Evolutionary conservation across 2,113 vertebrate species (phyloP).

Genomic region (Hemichromis elongatus): DNA sequence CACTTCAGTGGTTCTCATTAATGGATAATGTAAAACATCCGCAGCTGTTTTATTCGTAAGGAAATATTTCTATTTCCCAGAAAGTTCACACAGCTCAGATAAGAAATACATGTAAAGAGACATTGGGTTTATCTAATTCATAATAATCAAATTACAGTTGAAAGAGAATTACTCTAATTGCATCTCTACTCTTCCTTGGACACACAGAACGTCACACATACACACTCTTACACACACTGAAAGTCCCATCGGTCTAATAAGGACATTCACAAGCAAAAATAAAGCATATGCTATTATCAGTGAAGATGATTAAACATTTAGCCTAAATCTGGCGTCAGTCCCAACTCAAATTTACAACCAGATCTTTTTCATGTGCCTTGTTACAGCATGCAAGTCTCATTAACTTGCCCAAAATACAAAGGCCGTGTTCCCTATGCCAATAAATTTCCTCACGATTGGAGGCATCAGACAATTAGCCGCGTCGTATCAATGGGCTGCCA

Average conservation of each 20-base stretch:
- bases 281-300: constrained; percentile 58
- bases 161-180: constrained; percentile 38
- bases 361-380: constrained; percentile 38
- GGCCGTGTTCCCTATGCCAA: constrained; percentile 32
- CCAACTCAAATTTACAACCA: constrained; percentile 41
- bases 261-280: constrained; percentile 50
- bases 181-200: constrained; percentile 1
- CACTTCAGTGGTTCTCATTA: constrained; percentile 12
- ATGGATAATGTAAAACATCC: constrained; percentile 21
- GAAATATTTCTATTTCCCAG: constrained; percentile 6
- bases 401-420: constrained; percentile 50
- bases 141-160: constrained; percentile 42
- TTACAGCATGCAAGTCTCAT: constrained; percentile 22
- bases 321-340: constrained; percentile 46
- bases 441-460: constrained; percentile 50
- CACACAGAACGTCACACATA: constrained; percentile 3
- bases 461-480: constrained; percentile 64
- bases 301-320: constrained; percentile 60
- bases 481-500: constrained; percentile 60
- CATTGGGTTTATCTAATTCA: constrained; percentile 25
- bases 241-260: constrained; percentile 63
- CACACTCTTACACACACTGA: background rate
- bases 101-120: constrained; percentile 10
- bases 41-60: constrained; percentile 16
- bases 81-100: constrained; percentile 15